A percentile compares a stretch with the other conserved stretches of the same genome.
Evolutionary conservation across 2,113 vertebrate species (phyloP).

Genomic region (Albula goreensis): DNA sequence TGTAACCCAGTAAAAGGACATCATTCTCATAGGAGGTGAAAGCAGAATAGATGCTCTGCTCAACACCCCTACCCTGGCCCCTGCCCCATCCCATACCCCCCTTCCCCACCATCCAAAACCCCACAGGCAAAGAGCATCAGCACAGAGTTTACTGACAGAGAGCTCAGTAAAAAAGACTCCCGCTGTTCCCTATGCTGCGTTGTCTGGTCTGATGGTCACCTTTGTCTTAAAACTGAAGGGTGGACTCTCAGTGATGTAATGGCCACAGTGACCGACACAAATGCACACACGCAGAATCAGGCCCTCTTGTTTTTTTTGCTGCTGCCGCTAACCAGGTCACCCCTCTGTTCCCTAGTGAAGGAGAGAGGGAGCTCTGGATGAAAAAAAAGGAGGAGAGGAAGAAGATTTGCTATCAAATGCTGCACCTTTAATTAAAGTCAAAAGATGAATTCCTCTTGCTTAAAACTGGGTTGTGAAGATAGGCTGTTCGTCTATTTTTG

Average conservation of each 20-base stretch:
- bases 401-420: slow-evolving; percentile 62
- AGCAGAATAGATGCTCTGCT: not conserved
- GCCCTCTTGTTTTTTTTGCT: not conserved
- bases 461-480: slow-evolving; percentile 76
- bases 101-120: not conserved
- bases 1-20: not conserved
- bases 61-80: no score
- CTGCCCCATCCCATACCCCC: no score
- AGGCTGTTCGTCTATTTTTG: slow-evolving; percentile 71
- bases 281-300: no score
- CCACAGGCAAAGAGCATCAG: no score
- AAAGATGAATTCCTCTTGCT: slow-evolving; percentile 74
- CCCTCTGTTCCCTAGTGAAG: not conserved
- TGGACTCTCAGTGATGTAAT: not conserved
- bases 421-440: slow-evolving; percentile 76
- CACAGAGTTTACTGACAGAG: not conserved
- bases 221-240: not conserved
- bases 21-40: not conserved
- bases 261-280: not conserved
- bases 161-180: not conserved
- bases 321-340: slow-evolving; percentile 24
- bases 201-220: not conserved
- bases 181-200: not conserved
- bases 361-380: not conserved
- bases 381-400: slow-evolving; percentile 37